Evolutionary conservation across 2,888 invertebrate species (phyloP).

Genomic region (Ptilodon capucinus): DNA sequence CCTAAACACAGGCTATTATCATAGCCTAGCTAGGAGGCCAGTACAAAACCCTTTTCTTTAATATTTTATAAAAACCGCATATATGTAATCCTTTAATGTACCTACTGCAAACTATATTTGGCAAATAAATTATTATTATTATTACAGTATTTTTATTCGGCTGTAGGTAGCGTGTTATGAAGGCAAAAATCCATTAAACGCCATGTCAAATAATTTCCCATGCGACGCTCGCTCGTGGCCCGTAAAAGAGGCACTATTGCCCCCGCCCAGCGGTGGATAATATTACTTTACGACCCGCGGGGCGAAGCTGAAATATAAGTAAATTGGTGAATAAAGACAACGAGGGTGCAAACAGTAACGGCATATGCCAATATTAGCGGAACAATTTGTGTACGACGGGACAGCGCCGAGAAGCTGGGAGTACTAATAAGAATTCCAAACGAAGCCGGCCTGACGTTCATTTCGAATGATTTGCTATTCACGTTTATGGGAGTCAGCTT

Average conservation of each 20-base stretch:
- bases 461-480: constrained; percentile 25
- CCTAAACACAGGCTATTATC: too few relatives aligned
- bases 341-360: constrained; percentile 50
- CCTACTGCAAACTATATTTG: too few relatives aligned
- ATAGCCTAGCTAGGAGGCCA: too few relatives aligned
- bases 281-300: constrained; percentile 80
- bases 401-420: constrained; percentile 10
- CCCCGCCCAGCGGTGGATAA: constrained; percentile 77
- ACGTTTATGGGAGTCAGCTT: constrained; percentile 4
- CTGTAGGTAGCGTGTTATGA: constrained; percentile 79
- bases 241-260: constrained; percentile 82
- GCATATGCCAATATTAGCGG: constrained; percentile 38
- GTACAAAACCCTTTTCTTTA: too few relatives aligned
- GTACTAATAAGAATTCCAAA: constrained; percentile 19
- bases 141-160: constrained; percentile 75
- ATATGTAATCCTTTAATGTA: too few relatives aligned
- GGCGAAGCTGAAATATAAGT: constrained; percentile 75
- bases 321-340: constrained; percentile 81
- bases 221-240: constrained; percentile 80
- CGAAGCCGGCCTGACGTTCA: constrained; percentile 22
- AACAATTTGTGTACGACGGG: constrained; percentile 27
- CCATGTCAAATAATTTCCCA: constrained; percentile 83
- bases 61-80: too few relatives aligned
- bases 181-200: constrained; percentile 83
- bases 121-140: too few relatives aligned